Percentiles rank a stretch among this genome's conserved stretches.
Conservation (phyloP, 2,797 vertebrate species). For the Corythornis leucogaster region DNA sequence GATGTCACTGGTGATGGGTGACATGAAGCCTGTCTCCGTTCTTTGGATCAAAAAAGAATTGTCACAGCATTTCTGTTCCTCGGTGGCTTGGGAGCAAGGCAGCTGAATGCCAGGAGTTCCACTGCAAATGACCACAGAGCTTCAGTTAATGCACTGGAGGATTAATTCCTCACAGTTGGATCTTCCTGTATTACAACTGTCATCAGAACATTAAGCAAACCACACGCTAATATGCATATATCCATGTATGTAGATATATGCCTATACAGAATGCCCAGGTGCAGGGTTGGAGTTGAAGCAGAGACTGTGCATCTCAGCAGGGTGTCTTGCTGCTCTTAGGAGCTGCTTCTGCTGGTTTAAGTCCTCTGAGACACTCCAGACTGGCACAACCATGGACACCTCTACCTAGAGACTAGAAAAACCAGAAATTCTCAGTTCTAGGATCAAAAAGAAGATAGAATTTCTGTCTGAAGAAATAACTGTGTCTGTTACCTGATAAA, state of each 20-base stretch:
- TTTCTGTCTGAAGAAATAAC: neutral
- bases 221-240: neutral
- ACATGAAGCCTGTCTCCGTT: slow-evolving; percentile 39
- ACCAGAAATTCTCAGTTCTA: neutral
- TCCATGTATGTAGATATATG: neutral
- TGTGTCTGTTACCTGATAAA: neutral
- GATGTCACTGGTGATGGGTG: slow-evolving; percentile 64
- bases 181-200: neutral
- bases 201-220: neutral
- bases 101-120: neutral
- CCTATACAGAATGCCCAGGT: neutral
- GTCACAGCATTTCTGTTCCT: neutral
- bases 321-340: neutral
- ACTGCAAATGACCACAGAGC: neutral
- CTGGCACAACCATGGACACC: neutral
- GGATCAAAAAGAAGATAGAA: neutral
- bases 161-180: neutral
- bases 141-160: neutral
- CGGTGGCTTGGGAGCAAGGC: neutral
- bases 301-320: neutral
- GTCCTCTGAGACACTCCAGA: neutral
- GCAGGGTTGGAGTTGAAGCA: neutral
- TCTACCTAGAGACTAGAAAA: neutral
- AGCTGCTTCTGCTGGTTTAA: neutral
- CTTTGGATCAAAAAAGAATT: slow-evolving; percentile 5